These are phyloP conservation scores for Perithous albicinctus DNA, from an alignment of 2,888 invertebrate species.

Conservation along the genomic window DNA sequence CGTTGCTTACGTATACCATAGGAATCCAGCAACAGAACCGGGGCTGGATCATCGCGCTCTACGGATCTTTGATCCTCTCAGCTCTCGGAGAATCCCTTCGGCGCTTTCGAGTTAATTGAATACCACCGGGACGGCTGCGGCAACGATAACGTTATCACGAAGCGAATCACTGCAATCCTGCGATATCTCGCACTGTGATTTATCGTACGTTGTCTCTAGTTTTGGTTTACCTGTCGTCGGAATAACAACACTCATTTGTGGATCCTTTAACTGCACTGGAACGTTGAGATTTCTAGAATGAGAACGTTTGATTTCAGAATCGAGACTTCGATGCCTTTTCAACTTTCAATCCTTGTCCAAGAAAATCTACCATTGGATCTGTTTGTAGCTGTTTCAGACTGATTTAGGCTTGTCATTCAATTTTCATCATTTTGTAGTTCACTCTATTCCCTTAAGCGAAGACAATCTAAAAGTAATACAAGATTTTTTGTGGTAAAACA, in stretches of 20 bases:
- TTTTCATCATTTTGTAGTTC: too few relatives aligned
- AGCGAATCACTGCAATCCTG: slow-evolving; percentile 47
- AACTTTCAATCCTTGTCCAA: too few relatives aligned
- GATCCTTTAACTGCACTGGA: too few relatives aligned
- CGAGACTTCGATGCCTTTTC: too few relatives aligned
- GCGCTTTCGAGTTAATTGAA: slow-evolving; percentile 72
- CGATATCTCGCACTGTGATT: slow-evolving; percentile 40
- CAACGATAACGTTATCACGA: slow-evolving; percentile 32
- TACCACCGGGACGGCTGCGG: slow-evolving; percentile 60
- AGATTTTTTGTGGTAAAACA: too few relatives aligned
- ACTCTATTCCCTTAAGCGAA: too few relatives aligned
- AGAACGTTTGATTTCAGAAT: too few relatives aligned
- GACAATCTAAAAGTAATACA: too few relatives aligned
- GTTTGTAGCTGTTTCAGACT: too few relatives aligned
- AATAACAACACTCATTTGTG: neutral
- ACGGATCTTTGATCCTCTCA: slow-evolving; percentile 71
- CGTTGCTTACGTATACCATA: slow-evolving; percentile 56
- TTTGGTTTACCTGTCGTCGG: neutral
- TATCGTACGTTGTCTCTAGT: slow-evolving; percentile 18
- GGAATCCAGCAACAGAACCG: slow-evolving; percentile 54
- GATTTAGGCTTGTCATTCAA: too few relatives aligned
- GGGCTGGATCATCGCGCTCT: slow-evolving; percentile 68
- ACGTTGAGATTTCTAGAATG: too few relatives aligned
- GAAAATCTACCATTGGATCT: too few relatives aligned
- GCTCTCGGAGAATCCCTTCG: slow-evolving; percentile 67